Evolutionary conservation across 92 coral and sea anemone genomes (phyloP).

Genomic region (Bergia sp.): DNA sequence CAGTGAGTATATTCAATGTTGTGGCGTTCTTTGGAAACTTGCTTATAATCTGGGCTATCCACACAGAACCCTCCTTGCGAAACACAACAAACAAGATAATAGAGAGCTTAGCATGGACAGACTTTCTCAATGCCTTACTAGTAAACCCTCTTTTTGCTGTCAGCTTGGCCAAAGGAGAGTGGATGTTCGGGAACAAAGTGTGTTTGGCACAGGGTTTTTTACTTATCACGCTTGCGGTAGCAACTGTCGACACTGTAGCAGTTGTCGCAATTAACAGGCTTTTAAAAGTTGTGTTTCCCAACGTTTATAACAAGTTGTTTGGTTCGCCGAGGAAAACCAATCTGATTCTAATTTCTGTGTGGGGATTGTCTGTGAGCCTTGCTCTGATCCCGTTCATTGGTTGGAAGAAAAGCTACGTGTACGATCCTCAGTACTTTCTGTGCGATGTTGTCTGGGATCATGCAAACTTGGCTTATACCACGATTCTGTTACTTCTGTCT

Average conservation of each 20-base stretch:
- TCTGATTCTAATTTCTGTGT: constrained; percentile 6
- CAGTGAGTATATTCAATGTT: neutral
- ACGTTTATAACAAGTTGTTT: constrained; percentile 9
- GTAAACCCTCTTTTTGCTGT: constrained; percentile 8
- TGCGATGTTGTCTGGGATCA: constrained; percentile 28
- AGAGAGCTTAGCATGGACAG: constrained; percentile 40
- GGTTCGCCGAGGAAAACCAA: constrained; percentile 30
- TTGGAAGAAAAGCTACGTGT: constrained; percentile 8
- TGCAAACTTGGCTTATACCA: constrained; percentile 20
- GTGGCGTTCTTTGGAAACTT: constrained; percentile 38
- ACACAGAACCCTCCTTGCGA: constrained; percentile 16
- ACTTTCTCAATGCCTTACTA: constrained; percentile 12
- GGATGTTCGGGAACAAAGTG: constrained; percentile 15
- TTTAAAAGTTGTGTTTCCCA: constrained; percentile 26
- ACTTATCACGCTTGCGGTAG: constrained; percentile 27
- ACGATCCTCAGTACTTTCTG: constrained; percentile 21
- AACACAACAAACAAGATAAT: constrained; percentile 29
- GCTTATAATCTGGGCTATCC: constrained; percentile 35
- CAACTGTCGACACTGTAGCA: constrained; percentile 30
- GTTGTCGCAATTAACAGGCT: constrained; percentile 37
- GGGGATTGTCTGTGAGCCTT: constrained; percentile 27
- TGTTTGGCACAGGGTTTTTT: constrained; percentile 19
- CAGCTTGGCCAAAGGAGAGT: constrained; percentile 28
- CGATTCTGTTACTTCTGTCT: neutral
- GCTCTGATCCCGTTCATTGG: constrained; percentile 27